Base-by-base conservation (phyloP, 35 echinoderm and acorn worm genomes). In the Amphiura filiformis region DNA sequence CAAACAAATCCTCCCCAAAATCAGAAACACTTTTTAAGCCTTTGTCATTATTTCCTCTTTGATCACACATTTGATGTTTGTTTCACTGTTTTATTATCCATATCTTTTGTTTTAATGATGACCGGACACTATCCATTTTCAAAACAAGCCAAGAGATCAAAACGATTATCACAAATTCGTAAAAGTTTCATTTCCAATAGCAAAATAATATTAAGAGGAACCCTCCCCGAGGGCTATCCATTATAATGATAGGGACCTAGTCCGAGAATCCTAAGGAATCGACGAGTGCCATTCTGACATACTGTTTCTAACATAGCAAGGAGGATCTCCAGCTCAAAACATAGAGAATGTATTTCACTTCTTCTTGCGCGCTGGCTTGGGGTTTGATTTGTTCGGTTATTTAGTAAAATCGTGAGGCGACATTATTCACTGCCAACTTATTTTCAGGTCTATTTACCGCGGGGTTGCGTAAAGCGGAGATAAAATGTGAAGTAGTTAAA, bases 131-230 rank as follows among this genome's bases (percentile, higher is more conserved):
- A 47, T 47, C 41, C 41, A 47, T 47, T 47, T 47, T 17, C 41
- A 47, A 47, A 4, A 4, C 17, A 23, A 70, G 61, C 61, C 61
- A 70, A 30, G 44, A 70, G 61, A 70, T 70, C 61, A 70, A 70
- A 70, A 30, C 26, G 61, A 70, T 70, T 26, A 70, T 23, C 4
- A 26, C 28, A 70, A 70, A 70, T 70, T 3, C 17, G 2, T 26
- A 15, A 70, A 70, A 70, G 61, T 70, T 70, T 47, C 41, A 70
- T 26, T 70, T 70, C 28, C 7, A 70, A 70, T 26, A 30, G 15
- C 28, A 70, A 70, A 70, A 70, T 70, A 30, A 70, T 70, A 70
- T 70, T 18, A 70, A 70, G 61, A 70, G 61, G 61, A 70, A 70
- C 61, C 61, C 61, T 70, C 61, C 61, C 61, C 11, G 15, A 26